Evolutionary conservation across 2,113 vertebrate genomes (phyloP).

Genomic region (Calypte anna): DNA sequence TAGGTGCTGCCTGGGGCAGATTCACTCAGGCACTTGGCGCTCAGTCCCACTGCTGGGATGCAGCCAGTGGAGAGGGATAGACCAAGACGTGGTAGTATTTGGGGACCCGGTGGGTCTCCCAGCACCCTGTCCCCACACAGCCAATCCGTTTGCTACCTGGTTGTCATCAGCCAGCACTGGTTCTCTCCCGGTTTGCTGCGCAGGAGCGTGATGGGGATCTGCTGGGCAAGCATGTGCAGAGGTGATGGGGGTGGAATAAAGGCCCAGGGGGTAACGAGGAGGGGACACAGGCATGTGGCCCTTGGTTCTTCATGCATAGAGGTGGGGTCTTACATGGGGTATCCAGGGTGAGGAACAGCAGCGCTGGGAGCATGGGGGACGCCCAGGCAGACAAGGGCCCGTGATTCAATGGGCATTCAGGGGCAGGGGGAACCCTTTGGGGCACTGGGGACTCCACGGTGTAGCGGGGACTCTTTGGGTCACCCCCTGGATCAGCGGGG

Average conservation of each 20-base stretch:
- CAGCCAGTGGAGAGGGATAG: rapidly evolving
- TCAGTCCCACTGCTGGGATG: not conserved
- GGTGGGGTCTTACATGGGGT: not conserved
- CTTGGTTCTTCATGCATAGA: not conserved
- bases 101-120: rapidly evolving
- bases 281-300: not conserved
- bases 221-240: not conserved
- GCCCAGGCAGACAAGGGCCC: too few species aligned
- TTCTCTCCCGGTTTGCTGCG: not conserved
- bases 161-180: rapidly evolving
- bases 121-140: rapidly evolving
- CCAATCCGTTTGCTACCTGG: rapidly evolving
- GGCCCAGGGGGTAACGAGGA: not conserved
- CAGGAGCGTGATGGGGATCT: rapidly evolving
- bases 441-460: too few species aligned
- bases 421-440: too few species aligned
- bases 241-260: too few species aligned
- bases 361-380: too few species aligned
- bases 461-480: too few species aligned
- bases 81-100: rapidly evolving
- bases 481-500: too few species aligned
- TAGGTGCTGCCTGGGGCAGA: not conserved
- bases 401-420: too few species aligned
- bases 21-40: not conserved
- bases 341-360: too few species aligned